Conservation (phyloP, 2,113 vertebrate species). For the Ariopsis seemanni region DNA sequence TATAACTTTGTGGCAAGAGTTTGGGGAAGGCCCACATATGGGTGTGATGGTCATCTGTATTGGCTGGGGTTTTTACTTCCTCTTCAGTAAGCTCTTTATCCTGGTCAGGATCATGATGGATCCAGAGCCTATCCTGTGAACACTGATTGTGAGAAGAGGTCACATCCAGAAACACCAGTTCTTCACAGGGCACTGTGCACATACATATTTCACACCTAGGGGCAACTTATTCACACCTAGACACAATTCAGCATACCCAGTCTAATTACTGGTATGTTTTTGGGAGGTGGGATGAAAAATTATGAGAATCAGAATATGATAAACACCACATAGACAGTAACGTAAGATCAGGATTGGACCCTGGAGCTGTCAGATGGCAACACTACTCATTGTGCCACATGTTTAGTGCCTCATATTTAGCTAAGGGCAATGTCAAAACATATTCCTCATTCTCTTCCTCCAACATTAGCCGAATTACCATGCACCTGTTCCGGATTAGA, state of each 20-base stretch:
- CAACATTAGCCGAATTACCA: not conserved
- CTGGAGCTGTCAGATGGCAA: not conserved
- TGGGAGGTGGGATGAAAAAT: not conserved
- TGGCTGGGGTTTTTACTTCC: not conserved
- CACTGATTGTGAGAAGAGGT: not conserved
- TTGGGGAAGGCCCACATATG: not conserved
- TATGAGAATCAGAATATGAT: no score
- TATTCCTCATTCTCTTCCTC: not conserved
- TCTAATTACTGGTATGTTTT: not conserved
- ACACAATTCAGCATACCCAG: not conserved
- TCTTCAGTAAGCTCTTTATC: not conserved
- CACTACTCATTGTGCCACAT: not conserved
- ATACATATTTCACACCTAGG: not conserved
- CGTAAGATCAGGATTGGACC: not conserved
- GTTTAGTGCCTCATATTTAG: not conserved
- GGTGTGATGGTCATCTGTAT: not conserved
- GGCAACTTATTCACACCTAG: not conserved
- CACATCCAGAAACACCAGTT: not conserved
- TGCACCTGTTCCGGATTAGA: no score
- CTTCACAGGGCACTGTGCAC: not conserved
- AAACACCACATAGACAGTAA: not conserved
- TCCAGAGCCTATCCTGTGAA: no score
- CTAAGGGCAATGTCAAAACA: not conserved
- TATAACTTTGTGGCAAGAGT: not conserved
- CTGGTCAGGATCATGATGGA: not conserved